Base-by-base conservation (phyloP, 2,113 vertebrate genomes). In the Thymallus thymallus region DNA sequence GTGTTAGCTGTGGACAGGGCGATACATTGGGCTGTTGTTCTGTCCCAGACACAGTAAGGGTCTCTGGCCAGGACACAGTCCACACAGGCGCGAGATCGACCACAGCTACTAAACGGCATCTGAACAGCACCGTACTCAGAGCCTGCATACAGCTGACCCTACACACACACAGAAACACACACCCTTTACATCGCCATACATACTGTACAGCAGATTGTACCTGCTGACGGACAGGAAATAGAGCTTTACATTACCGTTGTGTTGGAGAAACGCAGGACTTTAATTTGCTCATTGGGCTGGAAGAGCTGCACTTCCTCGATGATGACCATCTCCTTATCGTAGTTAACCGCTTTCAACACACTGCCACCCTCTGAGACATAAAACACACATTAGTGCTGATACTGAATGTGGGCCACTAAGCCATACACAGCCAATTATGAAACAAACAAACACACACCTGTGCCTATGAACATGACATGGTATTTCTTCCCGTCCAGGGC, bases 231-330 rank as follows among this genome's bases (percentile, higher is more conserved):
- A 67, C 6, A 55, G 26, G 22, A 70, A n/a, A 41, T 76, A 71
- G 13, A 56, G 41, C 56, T 67, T 20, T 56, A 58, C 1, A 41
- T 75, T 93, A 94, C 94, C 91, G 77, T 92, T 73, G 51, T 63
- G 14, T 86, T 67, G 5, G 91, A 93, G 69, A 94, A 85, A 24
- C 78, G 86, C 41, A 95, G 88, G 46, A 87, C 90, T 26, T 88
- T 93, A 16, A 94, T 80, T 1, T 92, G 85, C 56, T 88, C 84
- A 0, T 72, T 71, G 0, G 83, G 3, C 1, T 76, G 48, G 71
- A 95, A 94, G 48, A 95, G 82, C 65, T 94, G 90, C 18, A 93
- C 78, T 88, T 94, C 93, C 72, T 95, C 94, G 58, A 94, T 89
- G 78, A 93, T 92, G 83, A 94, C 89, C 87, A 90, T 92, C 64